Evolutionary conservation across 2,888 invertebrate species (phyloP).

Genomic region (Escarpia spicata): DNA sequence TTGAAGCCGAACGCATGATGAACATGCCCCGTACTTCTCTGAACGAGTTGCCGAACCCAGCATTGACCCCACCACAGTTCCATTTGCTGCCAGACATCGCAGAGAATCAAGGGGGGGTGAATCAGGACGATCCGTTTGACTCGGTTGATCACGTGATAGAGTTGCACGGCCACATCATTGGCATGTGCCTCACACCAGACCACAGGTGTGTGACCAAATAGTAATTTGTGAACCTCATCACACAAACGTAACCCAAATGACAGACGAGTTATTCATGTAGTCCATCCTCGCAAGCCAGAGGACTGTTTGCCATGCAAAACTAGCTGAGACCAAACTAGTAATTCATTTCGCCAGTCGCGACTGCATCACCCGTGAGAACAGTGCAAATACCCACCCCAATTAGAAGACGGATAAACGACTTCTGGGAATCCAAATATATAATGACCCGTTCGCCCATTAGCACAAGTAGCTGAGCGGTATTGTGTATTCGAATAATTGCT

Average conservation of each 20-base stretch:
- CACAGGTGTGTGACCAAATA: constrained; percentile 70
- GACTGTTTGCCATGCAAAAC: too few relatives aligned
- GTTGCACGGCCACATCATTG: constrained; percentile 86
- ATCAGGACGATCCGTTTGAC: constrained; percentile 66
- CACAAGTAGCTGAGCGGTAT: too few relatives aligned
- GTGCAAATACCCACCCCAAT: too few relatives aligned
- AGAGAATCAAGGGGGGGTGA: constrained; percentile 18
- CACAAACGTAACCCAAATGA: not conserved
- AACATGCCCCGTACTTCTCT: not conserved
- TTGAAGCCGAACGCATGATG: constrained; percentile 11
- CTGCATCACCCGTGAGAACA: too few relatives aligned
- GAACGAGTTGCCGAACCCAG: not conserved
- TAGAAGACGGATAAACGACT: too few relatives aligned
- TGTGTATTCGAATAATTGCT: too few relatives aligned
- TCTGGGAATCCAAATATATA: too few relatives aligned
- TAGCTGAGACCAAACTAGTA: too few relatives aligned
- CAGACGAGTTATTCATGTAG: too few relatives aligned
- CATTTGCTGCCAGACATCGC: constrained; percentile 31
- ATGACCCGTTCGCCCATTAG: too few relatives aligned
- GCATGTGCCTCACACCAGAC: constrained; percentile 86
- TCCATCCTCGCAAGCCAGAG: too few relatives aligned
- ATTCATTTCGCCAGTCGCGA: too few relatives aligned
- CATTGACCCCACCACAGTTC: not conserved
- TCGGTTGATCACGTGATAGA: constrained; percentile 83
- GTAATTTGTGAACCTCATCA: not conserved